Conservation (phyloP, 2,888 invertebrate species). For the Eupithecia pulchellata region DNA sequence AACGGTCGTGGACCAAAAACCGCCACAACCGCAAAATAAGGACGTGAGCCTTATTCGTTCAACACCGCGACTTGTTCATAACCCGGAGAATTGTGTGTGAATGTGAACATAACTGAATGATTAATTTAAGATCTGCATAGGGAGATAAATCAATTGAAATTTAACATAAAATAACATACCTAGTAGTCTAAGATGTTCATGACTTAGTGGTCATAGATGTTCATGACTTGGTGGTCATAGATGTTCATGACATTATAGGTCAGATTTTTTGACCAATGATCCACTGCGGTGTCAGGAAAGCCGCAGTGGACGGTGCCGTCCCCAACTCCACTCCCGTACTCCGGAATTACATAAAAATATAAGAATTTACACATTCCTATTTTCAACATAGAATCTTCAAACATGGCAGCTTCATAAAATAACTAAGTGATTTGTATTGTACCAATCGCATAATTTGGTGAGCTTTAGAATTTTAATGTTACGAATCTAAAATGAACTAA, state of each 20-base stretch:
- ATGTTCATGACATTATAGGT: slow-evolving; percentile 5
- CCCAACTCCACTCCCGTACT: slow-evolving; percentile 35
- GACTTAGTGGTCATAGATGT: slow-evolving; percentile 27
- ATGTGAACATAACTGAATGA: background rate
- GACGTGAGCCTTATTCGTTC: slow-evolving; percentile 20
- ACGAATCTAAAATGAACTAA: background rate
- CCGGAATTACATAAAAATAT: slow-evolving; percentile 9
- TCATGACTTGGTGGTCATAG: slow-evolving; percentile 23
- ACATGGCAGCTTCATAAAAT: slow-evolving; percentile 9
- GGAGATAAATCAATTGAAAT: background rate
- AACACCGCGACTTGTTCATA: slow-evolving; percentile 18
- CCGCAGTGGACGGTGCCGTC: slow-evolving; percentile 26
- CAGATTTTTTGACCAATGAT: slow-evolving; percentile 21
- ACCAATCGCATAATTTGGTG: slow-evolving; percentile 15
- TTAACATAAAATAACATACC: slow-evolving; percentile 12
- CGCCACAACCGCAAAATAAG: slow-evolving; percentile 8
- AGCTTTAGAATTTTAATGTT: slow-evolving; percentile 12
- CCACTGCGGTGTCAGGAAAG: slow-evolving; percentile 7
- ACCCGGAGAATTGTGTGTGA: background rate
- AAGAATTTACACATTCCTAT: background rate
- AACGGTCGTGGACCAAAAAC: slow-evolving; percentile 15
- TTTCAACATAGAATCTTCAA: background rate
- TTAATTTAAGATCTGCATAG: background rate
- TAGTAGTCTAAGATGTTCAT: slow-evolving; percentile 25
- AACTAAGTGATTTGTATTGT: background rate